phyloP scores from a whole-genome alignment of 2,113 vertebrate species.

The Mixornis gularis region DNA sequence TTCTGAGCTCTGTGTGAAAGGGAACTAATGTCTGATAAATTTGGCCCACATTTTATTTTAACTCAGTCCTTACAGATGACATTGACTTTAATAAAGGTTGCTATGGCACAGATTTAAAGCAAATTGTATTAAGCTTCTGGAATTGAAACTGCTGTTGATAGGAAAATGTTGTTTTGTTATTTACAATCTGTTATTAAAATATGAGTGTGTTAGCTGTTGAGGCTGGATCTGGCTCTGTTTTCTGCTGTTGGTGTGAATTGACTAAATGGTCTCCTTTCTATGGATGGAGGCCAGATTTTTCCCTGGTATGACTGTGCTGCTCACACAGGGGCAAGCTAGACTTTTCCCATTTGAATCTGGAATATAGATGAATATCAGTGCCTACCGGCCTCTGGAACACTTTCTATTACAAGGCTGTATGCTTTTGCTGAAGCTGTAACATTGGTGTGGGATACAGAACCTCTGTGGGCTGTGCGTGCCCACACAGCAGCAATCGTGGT shows the following conservation, averaged over 20 bases:
- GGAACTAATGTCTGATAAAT: neutral
- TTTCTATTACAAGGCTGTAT: neutral
- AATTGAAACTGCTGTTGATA: neutral
- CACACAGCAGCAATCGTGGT: neutral
- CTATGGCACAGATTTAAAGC: conserved; percentile 10
- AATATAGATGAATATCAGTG: neutral
- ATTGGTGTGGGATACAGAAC: neutral
- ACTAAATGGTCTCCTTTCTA: neutral
- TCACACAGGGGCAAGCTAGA: neutral
- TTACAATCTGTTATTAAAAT: neutral
- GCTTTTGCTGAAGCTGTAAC: neutral
- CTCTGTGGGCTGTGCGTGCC: neutral
- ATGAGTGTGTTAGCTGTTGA: neutral
- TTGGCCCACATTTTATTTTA: conserved; percentile 33
- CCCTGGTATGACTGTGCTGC: neutral
- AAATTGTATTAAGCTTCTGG: neutral
- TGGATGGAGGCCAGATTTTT: neutral
- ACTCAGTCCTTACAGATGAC: conserved; percentile 17
- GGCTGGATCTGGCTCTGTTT: neutral
- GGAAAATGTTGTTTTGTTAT: neutral
- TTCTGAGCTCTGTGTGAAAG: neutral
- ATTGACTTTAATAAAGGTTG: conserved; percentile 40
- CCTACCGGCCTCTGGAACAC: neutral
- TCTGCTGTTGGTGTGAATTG: neutral
- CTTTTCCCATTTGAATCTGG: neutral